Percentiles rank a stretch among this genome's conserved stretches.
phyloP scores from a whole-genome alignment of 2,888 invertebrate genomes.

The Anodontia alba region DNA sequence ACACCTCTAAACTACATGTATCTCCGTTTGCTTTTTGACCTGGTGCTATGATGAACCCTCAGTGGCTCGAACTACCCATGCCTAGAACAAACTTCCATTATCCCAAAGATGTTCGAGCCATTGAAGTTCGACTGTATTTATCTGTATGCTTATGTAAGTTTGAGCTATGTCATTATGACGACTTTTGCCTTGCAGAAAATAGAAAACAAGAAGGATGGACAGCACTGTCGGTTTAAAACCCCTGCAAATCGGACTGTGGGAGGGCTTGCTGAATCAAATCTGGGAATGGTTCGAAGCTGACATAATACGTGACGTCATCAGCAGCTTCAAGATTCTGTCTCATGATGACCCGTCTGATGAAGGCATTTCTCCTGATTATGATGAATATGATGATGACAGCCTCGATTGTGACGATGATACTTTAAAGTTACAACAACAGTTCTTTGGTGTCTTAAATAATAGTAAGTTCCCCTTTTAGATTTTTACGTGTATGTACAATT shows the following conservation, averaged over 20 bases:
- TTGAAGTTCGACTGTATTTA: too few relatives aligned
- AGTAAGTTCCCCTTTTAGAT: not conserved
- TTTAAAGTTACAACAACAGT: not conserved
- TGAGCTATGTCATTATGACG: too few relatives aligned
- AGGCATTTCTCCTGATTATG: not conserved
- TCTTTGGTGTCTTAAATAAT: not conserved
- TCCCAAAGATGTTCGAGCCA: too few relatives aligned
- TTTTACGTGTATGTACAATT: too few relatives aligned
- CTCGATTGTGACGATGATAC: not conserved
- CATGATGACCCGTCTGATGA: not conserved
- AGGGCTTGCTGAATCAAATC: not conserved
- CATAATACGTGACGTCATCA: not conserved
- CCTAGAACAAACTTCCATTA: too few relatives aligned
- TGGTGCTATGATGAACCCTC: too few relatives aligned
- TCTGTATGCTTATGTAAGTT: too few relatives aligned
- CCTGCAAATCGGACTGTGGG: not conserved
- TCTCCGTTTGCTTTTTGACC: too few relatives aligned
- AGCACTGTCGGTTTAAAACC: not conserved
- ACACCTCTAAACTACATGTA: too few relatives aligned
- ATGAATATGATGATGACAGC: not conserved
- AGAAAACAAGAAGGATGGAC: too few relatives aligned
- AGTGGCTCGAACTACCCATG: too few relatives aligned
- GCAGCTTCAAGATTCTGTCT: not conserved
- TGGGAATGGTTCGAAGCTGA: not conserved
- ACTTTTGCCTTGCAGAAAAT: too few relatives aligned